phyloP scores from a whole-genome alignment of 2,113 vertebrate species.

The Antechinus flavipes region DNA sequence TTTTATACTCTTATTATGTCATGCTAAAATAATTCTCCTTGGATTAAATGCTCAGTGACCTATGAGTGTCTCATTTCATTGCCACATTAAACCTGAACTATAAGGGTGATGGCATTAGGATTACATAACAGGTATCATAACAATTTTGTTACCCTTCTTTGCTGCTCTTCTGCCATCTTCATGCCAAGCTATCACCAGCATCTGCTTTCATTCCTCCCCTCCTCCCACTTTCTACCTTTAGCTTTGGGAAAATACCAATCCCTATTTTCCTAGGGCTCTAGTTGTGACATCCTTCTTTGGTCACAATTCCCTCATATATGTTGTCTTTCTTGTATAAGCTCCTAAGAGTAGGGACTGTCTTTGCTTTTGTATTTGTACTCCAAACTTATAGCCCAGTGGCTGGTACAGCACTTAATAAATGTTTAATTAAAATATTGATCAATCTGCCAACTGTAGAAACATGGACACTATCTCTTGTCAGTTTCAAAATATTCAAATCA shows the following conservation, averaged over 20 bases:
- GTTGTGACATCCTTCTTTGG: not conserved
- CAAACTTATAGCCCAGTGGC: not conserved
- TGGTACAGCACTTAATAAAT: not conserved
- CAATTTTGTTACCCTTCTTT: not conserved
- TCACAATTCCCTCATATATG: not conserved
- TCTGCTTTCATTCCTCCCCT: not conserved
- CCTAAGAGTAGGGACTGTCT: not conserved
- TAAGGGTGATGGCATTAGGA: not conserved
- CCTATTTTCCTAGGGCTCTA: not conserved
- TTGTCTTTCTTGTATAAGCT: not conserved
- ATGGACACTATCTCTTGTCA: not conserved
- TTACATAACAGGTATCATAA: not conserved
- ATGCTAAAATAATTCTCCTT: not conserved
- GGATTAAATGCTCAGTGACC: not conserved
- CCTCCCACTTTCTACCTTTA: not conserved
- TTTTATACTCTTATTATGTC: not conserved
- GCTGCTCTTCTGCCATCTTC: not conserved
- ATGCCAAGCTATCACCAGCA: not conserved
- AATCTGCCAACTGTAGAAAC: not conserved
- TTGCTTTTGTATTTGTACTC: not conserved
- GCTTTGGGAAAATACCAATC: not conserved
- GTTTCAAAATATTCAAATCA: slow-evolving; percentile 45
- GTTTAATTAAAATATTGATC: not conserved
- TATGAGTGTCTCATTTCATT: not conserved
- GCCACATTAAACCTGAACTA: not conserved